phyloP scores from a whole-genome alignment of 2,888 invertebrate species.

The Apamea sordens region DNA sequence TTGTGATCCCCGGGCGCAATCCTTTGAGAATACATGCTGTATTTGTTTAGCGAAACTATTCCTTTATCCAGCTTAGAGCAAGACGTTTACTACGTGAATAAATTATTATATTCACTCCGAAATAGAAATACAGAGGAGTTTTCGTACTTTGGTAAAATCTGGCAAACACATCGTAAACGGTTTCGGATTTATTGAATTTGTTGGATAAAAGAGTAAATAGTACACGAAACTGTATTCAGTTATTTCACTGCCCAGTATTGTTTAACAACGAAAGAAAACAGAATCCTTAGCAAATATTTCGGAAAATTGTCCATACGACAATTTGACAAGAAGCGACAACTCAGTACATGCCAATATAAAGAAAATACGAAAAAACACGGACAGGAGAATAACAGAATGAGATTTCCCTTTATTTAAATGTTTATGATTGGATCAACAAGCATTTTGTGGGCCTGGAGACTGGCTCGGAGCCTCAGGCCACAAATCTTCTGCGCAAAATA shows the following conservation, averaged over 20 bases:
- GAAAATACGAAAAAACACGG: slow-evolving; percentile 29
- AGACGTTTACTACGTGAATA: slow-evolving; percentile 44
- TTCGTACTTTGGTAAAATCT: slow-evolving; percentile 20
- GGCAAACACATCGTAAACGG: slow-evolving; percentile 5
- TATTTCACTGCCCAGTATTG: neutral
- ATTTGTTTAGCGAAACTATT: slow-evolving; percentile 40
- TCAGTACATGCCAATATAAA: slow-evolving; percentile 14
- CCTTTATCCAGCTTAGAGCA: slow-evolving; percentile 41
- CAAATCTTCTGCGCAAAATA: slow-evolving; percentile 43
- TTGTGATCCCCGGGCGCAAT: slow-evolving; percentile 31
- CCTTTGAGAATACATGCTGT: slow-evolving; percentile 44
- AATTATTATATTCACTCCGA: slow-evolving; percentile 26
- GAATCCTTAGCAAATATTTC: neutral
- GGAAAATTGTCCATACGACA: slow-evolving; percentile 13
- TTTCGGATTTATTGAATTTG: slow-evolving; percentile 13
- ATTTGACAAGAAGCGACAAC: slow-evolving; percentile 30
- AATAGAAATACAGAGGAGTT: slow-evolving; percentile 24
- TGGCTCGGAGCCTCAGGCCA: slow-evolving; percentile 34
- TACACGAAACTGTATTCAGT: neutral
- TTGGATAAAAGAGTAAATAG: slow-evolving; percentile 10
- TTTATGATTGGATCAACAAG: slow-evolving; percentile 48
- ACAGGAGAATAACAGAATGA: slow-evolving; percentile 34
- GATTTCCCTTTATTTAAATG: slow-evolving; percentile 52
- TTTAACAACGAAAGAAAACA: neutral
- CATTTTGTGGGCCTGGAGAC: slow-evolving; percentile 25